Conservation (phyloP, 2,888 invertebrate species). For the Ennomos fuscantarius region DNA sequence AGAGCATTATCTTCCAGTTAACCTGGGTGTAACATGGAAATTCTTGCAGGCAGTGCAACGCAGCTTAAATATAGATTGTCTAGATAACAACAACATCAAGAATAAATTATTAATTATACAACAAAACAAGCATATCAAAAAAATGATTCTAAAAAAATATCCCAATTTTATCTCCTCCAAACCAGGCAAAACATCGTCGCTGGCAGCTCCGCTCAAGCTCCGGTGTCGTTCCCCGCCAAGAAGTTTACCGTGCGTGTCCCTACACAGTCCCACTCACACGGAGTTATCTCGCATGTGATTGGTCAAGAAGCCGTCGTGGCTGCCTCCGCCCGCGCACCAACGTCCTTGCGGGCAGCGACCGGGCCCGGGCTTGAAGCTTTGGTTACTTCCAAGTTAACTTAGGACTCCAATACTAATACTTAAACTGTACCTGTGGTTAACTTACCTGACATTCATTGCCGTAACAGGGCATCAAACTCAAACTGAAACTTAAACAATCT, state of each 20-base stretch:
- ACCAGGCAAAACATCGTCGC: conserved; percentile 17
- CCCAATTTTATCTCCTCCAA: conserved; percentile 13
- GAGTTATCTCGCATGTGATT: conserved; percentile 45
- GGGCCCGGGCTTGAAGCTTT: conserved; percentile 53
- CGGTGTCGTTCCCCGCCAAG: conserved; percentile 57
- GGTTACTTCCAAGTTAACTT: conserved; percentile 33
- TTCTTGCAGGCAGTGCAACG: no score
- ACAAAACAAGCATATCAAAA: no score
- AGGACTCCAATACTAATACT: conserved; percentile 12
- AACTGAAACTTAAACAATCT: no score
- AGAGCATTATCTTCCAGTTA: no score
- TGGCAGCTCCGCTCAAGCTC: conserved; percentile 54
- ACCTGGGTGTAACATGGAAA: no score
- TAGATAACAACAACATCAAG: no score
- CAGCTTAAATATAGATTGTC: no score
- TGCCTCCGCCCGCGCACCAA: conserved; percentile 80
- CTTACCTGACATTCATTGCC: conserved; percentile 27
- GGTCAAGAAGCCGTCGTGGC: conserved; percentile 63
- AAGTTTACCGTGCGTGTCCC: conserved; percentile 47
- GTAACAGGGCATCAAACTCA: conserved; percentile 27
- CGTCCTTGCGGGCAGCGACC: conserved; percentile 84
- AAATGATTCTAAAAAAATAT: neutral
- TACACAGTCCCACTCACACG: conserved; percentile 46
- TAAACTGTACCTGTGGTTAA: conserved; percentile 22
- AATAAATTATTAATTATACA: no score